Evolutionary conservation across 2,113 vertebrate genomes (phyloP).

Genomic region (Ailuropoda melanoleuca): DNA sequence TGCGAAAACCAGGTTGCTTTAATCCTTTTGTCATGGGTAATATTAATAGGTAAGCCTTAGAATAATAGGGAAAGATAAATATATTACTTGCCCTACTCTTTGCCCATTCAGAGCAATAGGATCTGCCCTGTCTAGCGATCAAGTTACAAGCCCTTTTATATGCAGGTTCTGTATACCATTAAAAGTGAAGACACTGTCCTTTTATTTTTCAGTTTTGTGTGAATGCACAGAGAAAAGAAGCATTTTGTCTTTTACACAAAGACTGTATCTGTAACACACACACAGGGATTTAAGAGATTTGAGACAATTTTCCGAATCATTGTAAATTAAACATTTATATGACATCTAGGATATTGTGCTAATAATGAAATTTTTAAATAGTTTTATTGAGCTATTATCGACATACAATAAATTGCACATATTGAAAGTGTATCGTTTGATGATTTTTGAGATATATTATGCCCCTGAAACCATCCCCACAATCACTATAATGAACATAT

Average conservation of each 20-base stretch:
- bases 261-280: background rate
- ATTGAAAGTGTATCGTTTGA: background rate
- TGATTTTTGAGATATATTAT: background rate
- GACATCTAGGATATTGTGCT: background rate
- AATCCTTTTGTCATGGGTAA: slow-evolving; percentile 25
- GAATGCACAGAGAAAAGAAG: slow-evolving; percentile 1
- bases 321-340: background rate
- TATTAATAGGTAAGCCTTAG: slow-evolving; percentile 9
- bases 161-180: background rate
- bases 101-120: background rate
- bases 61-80: slow-evolving; percentile 12
- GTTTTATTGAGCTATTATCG: background rate
- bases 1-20: slow-evolving; percentile 22
- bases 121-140: background rate
- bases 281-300: background rate
- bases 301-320: slow-evolving; percentile 35
- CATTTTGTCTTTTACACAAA: background rate
- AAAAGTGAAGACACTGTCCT: background rate
- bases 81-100: background rate
- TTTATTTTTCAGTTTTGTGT: slow-evolving; percentile 31
- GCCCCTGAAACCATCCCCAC: background rate
- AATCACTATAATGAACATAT: background rate
- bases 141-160: background rate
- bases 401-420: background rate
- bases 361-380: background rate